Base-by-base conservation (phyloP, 2,888 invertebrate species). In the Drosophila borealis region DNA sequence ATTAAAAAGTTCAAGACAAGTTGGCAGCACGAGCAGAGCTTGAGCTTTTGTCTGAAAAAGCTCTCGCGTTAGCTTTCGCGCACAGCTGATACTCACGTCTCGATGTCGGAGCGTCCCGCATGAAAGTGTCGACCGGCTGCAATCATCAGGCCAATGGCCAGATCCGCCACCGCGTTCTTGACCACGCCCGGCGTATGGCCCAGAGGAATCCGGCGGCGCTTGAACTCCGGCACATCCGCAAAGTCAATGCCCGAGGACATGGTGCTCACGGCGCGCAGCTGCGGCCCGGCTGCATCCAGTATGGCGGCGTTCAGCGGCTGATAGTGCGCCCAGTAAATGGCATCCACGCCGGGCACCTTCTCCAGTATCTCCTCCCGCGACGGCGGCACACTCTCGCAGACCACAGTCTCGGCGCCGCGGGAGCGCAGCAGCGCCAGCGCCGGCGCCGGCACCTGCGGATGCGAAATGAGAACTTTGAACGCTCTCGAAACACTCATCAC, bases 241-340 rank as follows among this genome's bases (percentile, higher is more conserved):
- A 97, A 96, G 90, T 98, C 97, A 69, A 95, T 94, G 11, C 98
- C 98, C 2, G 97, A 97, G 0, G 98, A 96, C 95, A 97, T 96
- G 0, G 97, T 95, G 0, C 95, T 95, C 1, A 98, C 94, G 0
- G 95, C 95, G 92, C 96, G 96, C 60, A 98, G 90, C 56, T 94
- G 93, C 0, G 94, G 93, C 2, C 97, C 92, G 5, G 92, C 92
- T 11, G 91, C 90, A 75, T 92, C 89, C 33, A 92, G 70, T 41
- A 92, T 90, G 44, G 82, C 90, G 0, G 82, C 90, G 75, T 92
- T 83, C 0, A 92, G 66, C 6, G 89, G 78, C 68, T 91, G 91
- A 64, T 90, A 90, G 46, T 89, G 91, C 9, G 91, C 91, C 92
- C 92, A 92, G 36, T 88, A 88, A 17, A 92, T 91, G 54, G 90